Evolutionary conservation across 2,888 invertebrate genomes (phyloP), one percentile per base, ranked within the genome.

Genomic region (Tipula confusa): DNA sequence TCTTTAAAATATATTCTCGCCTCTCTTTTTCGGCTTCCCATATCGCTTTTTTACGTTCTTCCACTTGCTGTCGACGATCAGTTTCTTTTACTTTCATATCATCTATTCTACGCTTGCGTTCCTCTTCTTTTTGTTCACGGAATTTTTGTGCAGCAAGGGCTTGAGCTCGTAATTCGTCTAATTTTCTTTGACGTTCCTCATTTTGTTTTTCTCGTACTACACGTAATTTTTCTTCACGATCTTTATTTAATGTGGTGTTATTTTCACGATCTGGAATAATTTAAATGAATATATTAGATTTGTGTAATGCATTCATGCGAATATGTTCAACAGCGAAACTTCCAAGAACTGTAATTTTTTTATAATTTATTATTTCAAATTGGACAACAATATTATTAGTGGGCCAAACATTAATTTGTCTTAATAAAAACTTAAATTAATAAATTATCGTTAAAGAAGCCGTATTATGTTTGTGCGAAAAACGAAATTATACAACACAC

Each of bases 151-250:
- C 96, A 83, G 96, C 95, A 86, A 96, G 92, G 84, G 96, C 96
- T 90, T 97, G 96, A 88, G 95, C 94, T 88, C 95, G 94, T 87
- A 97, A 92, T 91, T 97, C 97, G 89, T 97, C 96, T 88, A 97
- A 92, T 90, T 96, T 95, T 88, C 94, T 94, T 88, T 96, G 94
- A 87, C 97, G 93, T 89, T 97, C 97, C 88, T 95, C 95, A 91
- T 96, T 95, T 89, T 97, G 96, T 87, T 95, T 92, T 88, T 97
- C 97, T 87, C 96, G 94, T 87, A 96, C 93, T 89, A 93, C 90
- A 89, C 93, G 92, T 87, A 94, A 91, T 90, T 94, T 92, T 89
- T 93, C 93, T 90, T 93, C 92, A 87, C 92, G 91, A 87, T 92
- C 92, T 86, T 33, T 82, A 18, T 33, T 31, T 29, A 33, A 7